Conservation (phyloP, 2,113 vertebrate genomes). For the Zosterops pallidus region DNA sequence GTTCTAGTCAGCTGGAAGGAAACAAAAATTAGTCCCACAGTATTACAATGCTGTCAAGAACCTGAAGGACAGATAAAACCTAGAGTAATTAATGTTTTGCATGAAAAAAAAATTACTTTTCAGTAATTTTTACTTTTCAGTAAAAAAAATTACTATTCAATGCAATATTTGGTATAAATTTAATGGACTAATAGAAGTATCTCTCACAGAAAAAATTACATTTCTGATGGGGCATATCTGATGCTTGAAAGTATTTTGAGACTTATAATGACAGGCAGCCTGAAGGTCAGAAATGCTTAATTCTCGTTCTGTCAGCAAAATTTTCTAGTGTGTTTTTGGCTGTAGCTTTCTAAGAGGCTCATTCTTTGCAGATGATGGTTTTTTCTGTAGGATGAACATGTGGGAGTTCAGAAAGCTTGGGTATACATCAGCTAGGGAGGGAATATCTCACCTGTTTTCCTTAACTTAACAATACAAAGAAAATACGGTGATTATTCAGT, state of each 20-base stretch:
- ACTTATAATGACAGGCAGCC: background rate
- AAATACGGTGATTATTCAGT: background rate
- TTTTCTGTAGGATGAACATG: background rate
- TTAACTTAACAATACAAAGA: background rate
- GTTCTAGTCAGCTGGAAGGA: background rate
- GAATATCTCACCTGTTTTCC: background rate
- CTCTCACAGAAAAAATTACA: background rate
- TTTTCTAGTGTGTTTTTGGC: background rate
- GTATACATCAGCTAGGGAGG: background rate
- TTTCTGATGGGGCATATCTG: background rate
- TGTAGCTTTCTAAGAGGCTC: background rate
- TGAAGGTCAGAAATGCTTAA: background rate
- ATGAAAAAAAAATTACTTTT: background rate
- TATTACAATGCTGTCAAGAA: background rate
- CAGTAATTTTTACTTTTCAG: background rate
- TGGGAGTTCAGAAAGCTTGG: background rate
- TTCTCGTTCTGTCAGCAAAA: background rate
- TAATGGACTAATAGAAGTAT: background rate
- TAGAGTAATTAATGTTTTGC: background rate
- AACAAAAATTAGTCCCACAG: background rate
- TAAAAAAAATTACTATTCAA: background rate
- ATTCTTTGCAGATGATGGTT: background rate
- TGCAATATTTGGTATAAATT: background rate
- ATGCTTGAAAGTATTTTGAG: background rate
- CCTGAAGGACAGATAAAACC: background rate